Evolutionary conservation across 2,113 vertebrate species (phyloP).

Genomic region (Syngnathus typhle): DNA sequence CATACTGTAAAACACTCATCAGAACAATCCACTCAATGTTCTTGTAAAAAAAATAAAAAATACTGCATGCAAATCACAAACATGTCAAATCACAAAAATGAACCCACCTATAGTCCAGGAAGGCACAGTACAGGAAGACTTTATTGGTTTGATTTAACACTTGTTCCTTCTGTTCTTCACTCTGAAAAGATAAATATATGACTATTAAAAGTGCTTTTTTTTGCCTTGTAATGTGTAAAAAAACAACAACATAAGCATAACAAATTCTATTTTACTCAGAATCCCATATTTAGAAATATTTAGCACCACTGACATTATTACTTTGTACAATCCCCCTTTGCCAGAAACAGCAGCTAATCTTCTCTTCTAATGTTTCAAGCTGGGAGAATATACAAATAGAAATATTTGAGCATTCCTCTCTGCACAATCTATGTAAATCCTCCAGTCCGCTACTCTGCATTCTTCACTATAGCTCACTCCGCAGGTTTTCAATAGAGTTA

Average conservation of each 20-base stretch:
- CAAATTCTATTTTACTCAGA: too few species aligned
- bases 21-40: slow-evolving; percentile 17
- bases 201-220: background rate
- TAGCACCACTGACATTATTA: too few species aligned
- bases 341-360: too few species aligned
- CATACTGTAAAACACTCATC: slow-evolving; percentile 3
- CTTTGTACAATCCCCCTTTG: too few species aligned
- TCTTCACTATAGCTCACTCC: too few species aligned
- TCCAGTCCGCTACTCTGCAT: too few species aligned
- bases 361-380: too few species aligned
- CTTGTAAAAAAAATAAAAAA: slow-evolving; percentile 9
- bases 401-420: too few species aligned
- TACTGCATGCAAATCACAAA: background rate
- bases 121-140: slow-evolving; percentile 86
- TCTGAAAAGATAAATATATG: slow-evolving; percentile 69
- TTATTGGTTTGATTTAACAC: slow-evolving; percentile 77
- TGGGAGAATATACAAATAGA: too few species aligned
- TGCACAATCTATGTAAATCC: too few species aligned
- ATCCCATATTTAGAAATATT: too few species aligned
- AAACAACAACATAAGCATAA: background rate
- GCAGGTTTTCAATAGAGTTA: too few species aligned
- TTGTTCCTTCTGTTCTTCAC: slow-evolving; percentile 70
- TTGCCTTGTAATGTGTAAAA: background rate
- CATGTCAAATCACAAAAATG: slow-evolving; percentile 1
- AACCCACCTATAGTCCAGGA: slow-evolving; percentile 89